Conservation (phyloP, 2,113 vertebrate genomes). For the Poeciliopsis retropinna region DNA sequence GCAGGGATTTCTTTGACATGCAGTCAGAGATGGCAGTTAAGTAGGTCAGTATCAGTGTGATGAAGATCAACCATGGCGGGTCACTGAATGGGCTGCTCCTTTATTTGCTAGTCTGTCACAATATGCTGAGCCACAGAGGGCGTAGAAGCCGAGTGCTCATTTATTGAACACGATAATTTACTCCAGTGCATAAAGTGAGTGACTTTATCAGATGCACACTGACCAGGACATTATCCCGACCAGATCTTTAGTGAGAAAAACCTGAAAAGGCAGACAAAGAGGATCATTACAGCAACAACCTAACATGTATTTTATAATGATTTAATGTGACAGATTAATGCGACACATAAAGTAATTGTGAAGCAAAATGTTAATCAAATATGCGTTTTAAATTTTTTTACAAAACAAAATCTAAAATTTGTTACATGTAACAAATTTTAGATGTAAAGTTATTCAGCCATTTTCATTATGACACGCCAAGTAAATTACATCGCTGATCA, state of each 20-base stretch:
- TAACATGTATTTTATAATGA: neutral
- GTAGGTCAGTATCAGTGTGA: conserved; percentile 80
- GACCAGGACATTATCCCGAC: conserved; percentile 68
- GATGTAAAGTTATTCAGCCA: neutral
- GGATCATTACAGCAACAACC: neutral
- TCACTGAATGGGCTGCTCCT: conserved; percentile 63
- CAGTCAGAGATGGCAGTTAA: conserved; percentile 71
- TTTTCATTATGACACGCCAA: too few species aligned
- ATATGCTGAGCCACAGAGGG: conserved; percentile 56
- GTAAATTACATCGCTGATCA: too few species aligned
- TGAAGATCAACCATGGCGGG: conserved; percentile 75
- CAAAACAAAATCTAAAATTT: neutral
- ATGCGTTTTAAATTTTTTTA: neutral
- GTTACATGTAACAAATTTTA: too few species aligned
- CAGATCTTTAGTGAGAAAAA: conserved; percentile 51
- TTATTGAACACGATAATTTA: conserved; percentile 70
- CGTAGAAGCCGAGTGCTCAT: conserved; percentile 60
- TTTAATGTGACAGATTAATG: neutral
- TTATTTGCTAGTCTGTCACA: conserved; percentile 74
- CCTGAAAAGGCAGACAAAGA: conserved; percentile 40
- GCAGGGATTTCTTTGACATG: conserved; percentile 68
- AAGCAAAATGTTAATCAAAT: neutral
- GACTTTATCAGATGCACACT: conserved; percentile 72
- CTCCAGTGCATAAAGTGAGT: conserved; percentile 60
- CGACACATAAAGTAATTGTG: neutral